Percentiles rank a stretch among this genome's conserved stretches.
phyloP scores from a whole-genome alignment of 2,797 vertebrate genomes.

The Phylloscopus collybita region DNA sequence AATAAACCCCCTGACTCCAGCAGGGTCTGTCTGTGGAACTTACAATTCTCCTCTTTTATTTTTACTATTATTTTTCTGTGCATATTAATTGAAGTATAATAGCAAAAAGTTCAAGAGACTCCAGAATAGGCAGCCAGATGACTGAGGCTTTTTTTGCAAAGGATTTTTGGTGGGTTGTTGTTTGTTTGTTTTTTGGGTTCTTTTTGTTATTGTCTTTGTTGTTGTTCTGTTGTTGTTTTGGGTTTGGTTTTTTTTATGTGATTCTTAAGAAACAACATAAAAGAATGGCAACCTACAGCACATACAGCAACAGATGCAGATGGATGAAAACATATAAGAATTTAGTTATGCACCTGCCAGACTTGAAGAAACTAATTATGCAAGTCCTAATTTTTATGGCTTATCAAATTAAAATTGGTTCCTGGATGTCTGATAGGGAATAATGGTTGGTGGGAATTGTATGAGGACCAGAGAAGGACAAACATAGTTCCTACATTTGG shows the following conservation, averaged over 20 bases:
- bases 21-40: background rate
- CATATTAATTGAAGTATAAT: background rate
- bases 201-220: too few relatives aligned
- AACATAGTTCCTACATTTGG: background rate
- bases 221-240: too few relatives aligned
- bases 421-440: background rate
- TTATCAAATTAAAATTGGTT: background rate
- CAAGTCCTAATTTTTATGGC: background rate
- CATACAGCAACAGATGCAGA: background rate
- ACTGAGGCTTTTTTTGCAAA: background rate
- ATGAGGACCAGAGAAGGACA: background rate
- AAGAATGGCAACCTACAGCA: background rate
- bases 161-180: too few relatives aligned
- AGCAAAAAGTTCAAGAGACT: background rate
- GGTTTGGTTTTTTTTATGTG: background rate
- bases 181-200: too few relatives aligned
- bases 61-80: background rate
- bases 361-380: background rate
- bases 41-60: background rate
- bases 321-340: background rate
- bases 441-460: background rate
- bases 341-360: background rate
- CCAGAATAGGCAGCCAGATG: background rate
- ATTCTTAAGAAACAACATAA: background rate
- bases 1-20: rapidly evolving